Conservation (phyloP, 2,888 invertebrate genomes). For the Andrena bucephala region DNA sequence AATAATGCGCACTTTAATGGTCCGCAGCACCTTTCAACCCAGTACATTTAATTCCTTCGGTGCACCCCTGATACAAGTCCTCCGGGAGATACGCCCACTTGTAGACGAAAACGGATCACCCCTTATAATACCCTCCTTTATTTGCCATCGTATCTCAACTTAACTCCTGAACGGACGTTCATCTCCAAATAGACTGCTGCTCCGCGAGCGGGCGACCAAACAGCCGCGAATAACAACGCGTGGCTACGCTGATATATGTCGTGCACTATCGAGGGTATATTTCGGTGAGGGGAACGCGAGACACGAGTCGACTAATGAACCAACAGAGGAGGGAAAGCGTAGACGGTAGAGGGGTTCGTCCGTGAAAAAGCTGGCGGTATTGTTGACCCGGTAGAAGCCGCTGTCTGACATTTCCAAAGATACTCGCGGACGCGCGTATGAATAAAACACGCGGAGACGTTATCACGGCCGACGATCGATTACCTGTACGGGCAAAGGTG, state of each 20-base stretch:
- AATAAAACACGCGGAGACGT: constrained; percentile 37
- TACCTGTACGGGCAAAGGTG: constrained; percentile 1
- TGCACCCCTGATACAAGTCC: background rate
- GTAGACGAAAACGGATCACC: background rate
- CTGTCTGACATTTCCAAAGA: constrained; percentile 20
- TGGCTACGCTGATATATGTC: background rate
- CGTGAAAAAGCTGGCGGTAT: background rate
- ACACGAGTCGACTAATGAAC: background rate
- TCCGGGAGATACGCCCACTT: background rate
- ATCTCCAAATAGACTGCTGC: constrained; percentile 51
- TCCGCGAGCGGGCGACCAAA: background rate
- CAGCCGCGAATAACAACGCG: constrained; percentile 27
- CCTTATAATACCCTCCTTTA: background rate
- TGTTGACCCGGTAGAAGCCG: constrained; percentile 14
- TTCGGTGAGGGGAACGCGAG: background rate
- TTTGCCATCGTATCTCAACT: background rate
- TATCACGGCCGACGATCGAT: constrained; percentile 28
- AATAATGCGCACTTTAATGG: too few relatives aligned
- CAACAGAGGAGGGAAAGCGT: background rate
- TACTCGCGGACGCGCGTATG: constrained; percentile 22
- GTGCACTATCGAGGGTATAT: constrained; percentile 19
- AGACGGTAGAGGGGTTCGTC: background rate
- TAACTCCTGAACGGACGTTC: constrained; percentile 12
- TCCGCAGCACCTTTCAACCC: too few relatives aligned
- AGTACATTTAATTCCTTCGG: background rate